phyloP scores from a whole-genome alignment of 2,113 vertebrate genomes.

The Urocolius indicus region DNA sequence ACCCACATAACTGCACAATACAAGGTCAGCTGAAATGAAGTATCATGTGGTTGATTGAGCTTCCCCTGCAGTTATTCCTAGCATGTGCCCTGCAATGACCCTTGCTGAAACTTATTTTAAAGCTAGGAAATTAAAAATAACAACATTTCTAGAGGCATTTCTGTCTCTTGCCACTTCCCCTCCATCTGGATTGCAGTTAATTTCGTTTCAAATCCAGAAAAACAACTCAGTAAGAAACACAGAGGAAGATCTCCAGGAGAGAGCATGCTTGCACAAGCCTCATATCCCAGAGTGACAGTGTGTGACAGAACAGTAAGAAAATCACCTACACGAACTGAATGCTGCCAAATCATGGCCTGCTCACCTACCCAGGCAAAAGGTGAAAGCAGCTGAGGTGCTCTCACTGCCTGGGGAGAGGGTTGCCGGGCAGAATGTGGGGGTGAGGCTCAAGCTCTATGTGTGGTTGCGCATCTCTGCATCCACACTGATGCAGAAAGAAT shows the following conservation, averaged over 20 bases:
- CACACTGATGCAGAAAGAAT: background rate
- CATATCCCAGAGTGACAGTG: rapidly evolving
- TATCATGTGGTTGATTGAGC: background rate
- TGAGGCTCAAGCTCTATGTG: background rate
- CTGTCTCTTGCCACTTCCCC: background rate
- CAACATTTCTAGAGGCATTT: background rate
- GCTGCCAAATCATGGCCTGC: background rate
- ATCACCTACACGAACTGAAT: background rate
- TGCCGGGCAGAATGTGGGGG: background rate
- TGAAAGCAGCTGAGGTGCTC: background rate
- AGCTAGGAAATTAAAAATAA: background rate
- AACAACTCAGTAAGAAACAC: background rate
- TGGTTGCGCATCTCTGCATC: background rate
- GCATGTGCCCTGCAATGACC: background rate
- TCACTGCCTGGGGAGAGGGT: background rate
- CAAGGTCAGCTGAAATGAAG: background rate
- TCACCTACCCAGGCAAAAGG: background rate
- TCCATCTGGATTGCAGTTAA: background rate
- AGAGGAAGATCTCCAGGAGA: background rate
- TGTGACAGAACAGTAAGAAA: background rate
- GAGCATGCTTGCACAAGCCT: background rate
- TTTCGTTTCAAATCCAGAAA: background rate
- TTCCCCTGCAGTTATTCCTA: background rate
- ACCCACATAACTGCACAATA: background rate
- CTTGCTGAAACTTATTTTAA: background rate